These are phyloP conservation scores for Erpetoichthys calabaricus DNA, from an alignment of 2,797 vertebrate species.

Conservation along the genomic window DNA sequence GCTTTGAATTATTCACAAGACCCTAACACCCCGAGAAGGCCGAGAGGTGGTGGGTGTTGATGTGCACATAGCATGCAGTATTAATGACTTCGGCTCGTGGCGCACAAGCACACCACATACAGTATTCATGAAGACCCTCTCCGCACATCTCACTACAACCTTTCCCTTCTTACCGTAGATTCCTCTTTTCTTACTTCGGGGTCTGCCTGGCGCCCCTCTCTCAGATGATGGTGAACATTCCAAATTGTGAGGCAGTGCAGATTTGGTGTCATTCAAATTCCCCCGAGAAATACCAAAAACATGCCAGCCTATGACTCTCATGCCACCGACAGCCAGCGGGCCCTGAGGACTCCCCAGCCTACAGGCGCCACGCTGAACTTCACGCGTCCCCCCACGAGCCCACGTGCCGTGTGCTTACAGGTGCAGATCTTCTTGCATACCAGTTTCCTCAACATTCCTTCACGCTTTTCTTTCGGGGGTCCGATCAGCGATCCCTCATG, in stretches of 20 bases:
- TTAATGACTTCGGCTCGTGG: neutral
- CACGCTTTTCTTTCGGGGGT: constrained; percentile 32
- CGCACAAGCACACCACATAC: neutral
- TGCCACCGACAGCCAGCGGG: no score
- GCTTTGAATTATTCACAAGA: no score
- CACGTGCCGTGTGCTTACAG: constrained; percentile 42
- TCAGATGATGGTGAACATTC: neutral
- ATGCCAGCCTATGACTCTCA: no score
- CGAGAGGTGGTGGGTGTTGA: neutral
- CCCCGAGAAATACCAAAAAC: no score
- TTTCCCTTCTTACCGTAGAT: neutral
- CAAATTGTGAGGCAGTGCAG: no score
- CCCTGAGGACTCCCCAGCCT: no score
- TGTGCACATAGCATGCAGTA: neutral
- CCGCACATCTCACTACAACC: neutral
- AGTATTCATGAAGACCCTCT: neutral
- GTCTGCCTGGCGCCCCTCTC: neutral
- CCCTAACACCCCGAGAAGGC: no score
- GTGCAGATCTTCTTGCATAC: constrained; percentile 64
- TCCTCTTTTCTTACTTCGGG: neutral
- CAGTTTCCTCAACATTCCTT: constrained; percentile 62
- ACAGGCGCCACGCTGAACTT: neutral
- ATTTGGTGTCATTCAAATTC: no score
- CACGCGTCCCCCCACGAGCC: neutral
- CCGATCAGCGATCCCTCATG: constrained; percentile 26